Conservation (phyloP, 2,797 vertebrate genomes). For the Arrhamphus sclerolepis region DNA sequence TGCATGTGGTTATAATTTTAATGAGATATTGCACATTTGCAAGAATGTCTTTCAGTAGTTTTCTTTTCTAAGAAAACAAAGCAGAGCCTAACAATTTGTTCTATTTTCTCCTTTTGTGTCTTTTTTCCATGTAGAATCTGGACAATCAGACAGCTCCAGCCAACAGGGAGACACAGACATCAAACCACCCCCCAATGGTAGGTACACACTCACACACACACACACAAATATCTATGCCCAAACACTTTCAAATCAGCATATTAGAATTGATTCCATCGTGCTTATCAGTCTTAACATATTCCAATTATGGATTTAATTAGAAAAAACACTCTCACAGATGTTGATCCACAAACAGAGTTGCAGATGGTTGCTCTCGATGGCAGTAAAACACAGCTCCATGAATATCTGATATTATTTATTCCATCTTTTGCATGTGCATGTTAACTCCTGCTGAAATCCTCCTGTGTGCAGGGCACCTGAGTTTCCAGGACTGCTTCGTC, state of each 20-base stretch:
- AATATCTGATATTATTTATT: not conserved
- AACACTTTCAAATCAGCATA: slow-evolving; percentile 54
- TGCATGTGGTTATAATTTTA: slow-evolving; percentile 36
- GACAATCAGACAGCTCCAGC: slow-evolving; percentile 96
- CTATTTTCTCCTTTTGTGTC: slow-evolving; percentile 13
- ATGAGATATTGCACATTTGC: slow-evolving; percentile 23
- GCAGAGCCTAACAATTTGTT: slow-evolving; percentile 40
- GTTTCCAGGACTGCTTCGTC: slow-evolving; percentile 95
- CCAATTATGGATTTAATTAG: slow-evolving; percentile 65
- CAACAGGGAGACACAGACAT: slow-evolving; percentile 95
- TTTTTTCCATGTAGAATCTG: slow-evolving; percentile 79
- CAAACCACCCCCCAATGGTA: slow-evolving; percentile 94
- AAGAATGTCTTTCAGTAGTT: slow-evolving; percentile 43
- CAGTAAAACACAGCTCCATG: not conserved
- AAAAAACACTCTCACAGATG: slow-evolving; percentile 52
- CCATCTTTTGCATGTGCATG: not conserved
- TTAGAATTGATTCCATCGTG: slow-evolving; percentile 54
- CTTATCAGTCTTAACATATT: slow-evolving; percentile 57
- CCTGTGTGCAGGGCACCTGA: slow-evolving; percentile 85
- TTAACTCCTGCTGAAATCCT: not conserved
- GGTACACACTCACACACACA: slow-evolving; percentile 33
- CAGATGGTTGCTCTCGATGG: slow-evolving; percentile 52
- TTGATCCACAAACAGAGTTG: slow-evolving; percentile 49
- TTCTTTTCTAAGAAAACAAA: slow-evolving; percentile 4
- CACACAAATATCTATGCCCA: slow-evolving; percentile 26